Percentiles rank a stretch among this genome's conserved stretches.
Evolutionary conservation across 2,797 vertebrate genomes (phyloP).

Genomic region (Gallinago nigripennis): DNA sequence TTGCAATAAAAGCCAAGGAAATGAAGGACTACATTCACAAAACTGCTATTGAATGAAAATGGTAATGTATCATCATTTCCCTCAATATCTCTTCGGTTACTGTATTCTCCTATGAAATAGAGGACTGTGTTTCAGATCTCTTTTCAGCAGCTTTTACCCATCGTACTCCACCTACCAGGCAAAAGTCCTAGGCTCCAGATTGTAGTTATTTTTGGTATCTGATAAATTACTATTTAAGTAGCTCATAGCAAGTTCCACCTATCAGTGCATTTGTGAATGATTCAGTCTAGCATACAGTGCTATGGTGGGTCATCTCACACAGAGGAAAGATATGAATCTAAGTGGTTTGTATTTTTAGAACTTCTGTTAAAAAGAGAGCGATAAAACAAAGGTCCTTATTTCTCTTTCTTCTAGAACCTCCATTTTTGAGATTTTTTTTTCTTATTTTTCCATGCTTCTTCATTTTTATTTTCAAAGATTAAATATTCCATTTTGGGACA

Average conservation of each 20-base stretch:
- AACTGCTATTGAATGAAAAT: not conserved
- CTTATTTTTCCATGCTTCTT: not conserved
- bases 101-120: not conserved
- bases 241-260: not conserved
- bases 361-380: not conserved
- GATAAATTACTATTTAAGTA: not conserved
- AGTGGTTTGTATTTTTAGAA: not conserved
- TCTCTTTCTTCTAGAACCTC: not conserved
- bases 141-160: not conserved
- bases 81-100: not conserved
- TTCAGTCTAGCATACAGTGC: rapidly evolving
- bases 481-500: not conserved
- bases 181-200: not conserved
- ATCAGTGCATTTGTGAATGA: not conserved
- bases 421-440: not conserved
- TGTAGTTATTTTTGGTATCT: not conserved
- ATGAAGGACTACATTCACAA: not conserved
- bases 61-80: not conserved
- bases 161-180: not conserved
- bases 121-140: not conserved
- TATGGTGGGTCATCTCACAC: not conserved
- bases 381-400: not conserved
- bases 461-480: not conserved
- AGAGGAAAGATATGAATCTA: not conserved
- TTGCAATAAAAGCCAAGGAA: not conserved